Evolutionary conservation across 2,113 vertebrate genomes (phyloP).

Genomic region (Lichenostomus cassidix): DNA sequence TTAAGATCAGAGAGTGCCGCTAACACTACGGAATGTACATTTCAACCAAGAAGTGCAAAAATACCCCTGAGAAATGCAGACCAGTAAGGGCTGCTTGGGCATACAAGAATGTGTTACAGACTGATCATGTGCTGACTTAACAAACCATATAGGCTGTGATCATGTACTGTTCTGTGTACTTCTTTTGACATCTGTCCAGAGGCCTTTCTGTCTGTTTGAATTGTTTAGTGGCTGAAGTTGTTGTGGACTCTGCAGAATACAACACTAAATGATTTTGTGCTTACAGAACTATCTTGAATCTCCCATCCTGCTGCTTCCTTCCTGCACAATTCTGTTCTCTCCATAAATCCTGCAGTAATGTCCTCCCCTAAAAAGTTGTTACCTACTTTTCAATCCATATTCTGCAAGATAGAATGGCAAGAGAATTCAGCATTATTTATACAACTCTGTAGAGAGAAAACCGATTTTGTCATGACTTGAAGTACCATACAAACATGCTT

Average conservation of each 20-base stretch:
- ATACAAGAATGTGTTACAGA: background rate
- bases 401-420: background rate
- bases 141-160: background rate
- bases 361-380: background rate
- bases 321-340: background rate
- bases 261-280: background rate
- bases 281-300: background rate
- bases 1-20: background rate
- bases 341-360: background rate
- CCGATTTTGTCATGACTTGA: background rate
- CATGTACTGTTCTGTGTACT: background rate
- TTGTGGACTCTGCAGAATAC: background rate
- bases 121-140: background rate
- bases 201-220: background rate
- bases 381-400: background rate
- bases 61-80: background rate
- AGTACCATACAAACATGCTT: background rate
- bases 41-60: background rate
- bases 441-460: background rate
- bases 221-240: background rate
- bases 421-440: background rate
- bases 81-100: background rate
- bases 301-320: background rate
- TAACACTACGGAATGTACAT: accelerated
- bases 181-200: background rate